Evolutionary conservation across 2,113 vertebrate species (phyloP), one percentile per base, ranked within the genome.

Genomic region (Pseudorhombus dupliciocellatus): DNA sequence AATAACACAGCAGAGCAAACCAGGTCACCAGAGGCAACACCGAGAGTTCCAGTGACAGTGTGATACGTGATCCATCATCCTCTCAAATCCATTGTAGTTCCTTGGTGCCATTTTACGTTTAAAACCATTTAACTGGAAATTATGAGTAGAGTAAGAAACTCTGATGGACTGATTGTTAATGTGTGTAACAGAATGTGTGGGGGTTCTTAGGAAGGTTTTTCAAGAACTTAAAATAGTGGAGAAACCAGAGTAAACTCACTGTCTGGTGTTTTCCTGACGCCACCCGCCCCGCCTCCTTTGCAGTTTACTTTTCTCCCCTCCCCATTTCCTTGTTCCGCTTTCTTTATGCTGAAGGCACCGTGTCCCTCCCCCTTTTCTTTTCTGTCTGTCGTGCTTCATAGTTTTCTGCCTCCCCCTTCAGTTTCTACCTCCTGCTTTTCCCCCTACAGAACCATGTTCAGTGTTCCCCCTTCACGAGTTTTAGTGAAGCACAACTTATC

Each of bases 271-370:
- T 15, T 44, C 40, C 16, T 37, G 34, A 37, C 11, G 34, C 46
- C 7, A 12, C n/a, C 24, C n/a, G 26, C 18, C 62, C 34, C 54
- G 58, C 54, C 52, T 26, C 40, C 18, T 51, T 40, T 75, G 79
- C 63, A 76, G 73, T 80, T 46, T 9, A 54, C 58, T 83, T 42
- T 84, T 90, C 79, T 25, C 70, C 71, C 56, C 77, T 61, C 63
- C 77, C 85, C 83, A 89, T 92, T 93, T 55, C 54, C 74, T 77
- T 80, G 58, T 72, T 84, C 75, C 76, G 75, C 66, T 80, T 84
- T 80, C 76, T 87, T 64, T 70, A 75, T 79, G 75, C 68, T 79
- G 68, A 76, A 68, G 46, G 52, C 18, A 10, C 25, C 26, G 21
- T 0, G 73, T 66, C 68, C 80, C 77, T 55, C 81, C 88, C 88